Percentiles rank a stretch among this genome's conserved stretches.
These are phyloP conservation scores for Microcebus griseorufus DNA, from an alignment of 2,113 vertebrate genomes.

Conservation along the genomic window DNA sequence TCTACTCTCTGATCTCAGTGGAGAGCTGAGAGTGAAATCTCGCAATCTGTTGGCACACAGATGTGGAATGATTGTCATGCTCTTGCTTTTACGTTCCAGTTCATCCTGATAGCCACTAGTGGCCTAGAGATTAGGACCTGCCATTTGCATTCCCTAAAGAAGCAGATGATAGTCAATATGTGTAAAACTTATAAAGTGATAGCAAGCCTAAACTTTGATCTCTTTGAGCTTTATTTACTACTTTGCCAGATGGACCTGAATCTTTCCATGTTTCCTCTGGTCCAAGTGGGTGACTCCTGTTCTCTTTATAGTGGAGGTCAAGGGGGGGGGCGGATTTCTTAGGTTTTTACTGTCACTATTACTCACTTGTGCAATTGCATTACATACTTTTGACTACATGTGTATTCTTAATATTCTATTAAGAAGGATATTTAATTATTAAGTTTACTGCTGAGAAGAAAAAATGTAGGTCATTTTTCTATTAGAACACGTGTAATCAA, in stretches of 20 bases:
- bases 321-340: background rate
- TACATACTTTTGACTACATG: slow-evolving; percentile 3
- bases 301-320: background rate
- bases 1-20: slow-evolving; percentile 20
- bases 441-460: slow-evolving; percentile 61
- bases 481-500: slow-evolving; percentile 71
- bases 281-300: background rate
- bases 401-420: slow-evolving; percentile 24
- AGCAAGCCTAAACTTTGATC: background rate
- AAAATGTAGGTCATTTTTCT: slow-evolving; percentile 68
- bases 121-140: background rate
- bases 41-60: background rate
- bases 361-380: background rate
- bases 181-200: slow-evolving; percentile 2
- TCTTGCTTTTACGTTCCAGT: slow-evolving; percentile 38
- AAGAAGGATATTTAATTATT: slow-evolving; percentile 68
- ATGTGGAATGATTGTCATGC: background rate
- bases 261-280: background rate
- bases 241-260: background rate
- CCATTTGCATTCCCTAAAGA: background rate
- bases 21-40: slow-evolving; percentile 7
- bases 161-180: background rate
- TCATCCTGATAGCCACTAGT: slow-evolving; percentile 23
- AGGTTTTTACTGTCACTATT: background rate
- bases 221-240: background rate